Evolutionary conservation across 2,113 vertebrate species (phyloP), one percentile per base, ranked within the genome.

Genomic region (Leptobrachium leishanense): DNA sequence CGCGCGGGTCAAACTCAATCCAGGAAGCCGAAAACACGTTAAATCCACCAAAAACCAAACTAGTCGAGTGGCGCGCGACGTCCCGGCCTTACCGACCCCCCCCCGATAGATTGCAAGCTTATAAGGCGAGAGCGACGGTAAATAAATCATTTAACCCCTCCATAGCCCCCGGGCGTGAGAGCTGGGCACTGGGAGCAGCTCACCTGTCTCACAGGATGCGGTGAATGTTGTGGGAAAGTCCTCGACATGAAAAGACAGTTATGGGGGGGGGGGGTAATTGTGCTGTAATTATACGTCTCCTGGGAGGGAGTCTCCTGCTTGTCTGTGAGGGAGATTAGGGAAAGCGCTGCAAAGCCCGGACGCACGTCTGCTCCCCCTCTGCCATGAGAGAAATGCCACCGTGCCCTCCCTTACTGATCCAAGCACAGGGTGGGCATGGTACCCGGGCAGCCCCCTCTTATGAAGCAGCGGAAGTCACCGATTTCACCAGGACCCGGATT

Each of bases 241-340:
- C 68, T 39, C 41, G 43, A 71, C 76, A 46, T 77, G 67, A 77
- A 77, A 77, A 40, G 67, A 4, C 15, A 12, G 10, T 40, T 43
- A 59, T 7, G 66, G 54, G 41, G 50, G 2, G 53, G 66, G 67
- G 75, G 15, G 7, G 41, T 44, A 41, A 43, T 15, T 59, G 55
- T 4, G 10, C 41, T 68, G 11, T 74, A 80, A 80, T 80, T 42
- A 80, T 41, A 80, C 62, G 63, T 44, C 74, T 59, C 11, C 57
- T 80, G 9, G 41, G 9, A 79, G 62, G 62, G 40, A 55, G 39
- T 57, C 44, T 72, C 12, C 44, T 43, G 62, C 69, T 66, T 62
- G 39, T 64, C 68, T 78, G 62, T 77, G 41, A 42, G n/a, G 70
- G 20, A 72, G 50, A 13, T 62, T 6, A 54, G 12, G 44, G 55